These are phyloP conservation scores for Melinaea marsaeus DNA, from an alignment of 2,888 invertebrate genomes.

Conservation along the genomic window DNA sequence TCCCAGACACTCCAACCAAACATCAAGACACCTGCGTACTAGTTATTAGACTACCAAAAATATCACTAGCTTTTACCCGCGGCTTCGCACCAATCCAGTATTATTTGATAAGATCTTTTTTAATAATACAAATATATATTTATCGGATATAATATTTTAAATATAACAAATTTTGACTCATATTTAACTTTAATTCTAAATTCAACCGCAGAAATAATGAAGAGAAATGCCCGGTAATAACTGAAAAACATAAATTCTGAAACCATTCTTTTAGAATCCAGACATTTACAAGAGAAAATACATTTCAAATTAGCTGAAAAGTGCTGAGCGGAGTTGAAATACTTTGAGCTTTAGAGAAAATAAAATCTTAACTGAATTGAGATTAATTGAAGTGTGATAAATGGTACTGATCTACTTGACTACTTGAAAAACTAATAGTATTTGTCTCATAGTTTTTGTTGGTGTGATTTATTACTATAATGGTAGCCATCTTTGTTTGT, in stretches of 20 bases:
- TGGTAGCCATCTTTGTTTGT: neutral
- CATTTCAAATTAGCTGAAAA: slow-evolving; percentile 9
- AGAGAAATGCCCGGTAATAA: neutral
- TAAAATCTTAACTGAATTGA: slow-evolving; percentile 19
- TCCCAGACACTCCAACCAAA: slow-evolving; percentile 21
- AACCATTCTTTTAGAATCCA: slow-evolving; percentile 10
- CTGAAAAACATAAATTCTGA: neutral
- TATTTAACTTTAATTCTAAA: too few relatives aligned
- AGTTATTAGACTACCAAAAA: too few relatives aligned
- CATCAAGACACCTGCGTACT: slow-evolving; percentile 13
- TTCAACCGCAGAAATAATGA: neutral
- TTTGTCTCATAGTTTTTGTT: slow-evolving; percentile 8
- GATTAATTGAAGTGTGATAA: slow-evolving; percentile 26
- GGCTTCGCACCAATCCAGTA: too few relatives aligned
- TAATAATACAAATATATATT: too few relatives aligned
- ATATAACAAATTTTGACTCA: too few relatives aligned
- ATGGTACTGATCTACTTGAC: slow-evolving; percentile 18
- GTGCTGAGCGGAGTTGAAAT: slow-evolving; percentile 16
- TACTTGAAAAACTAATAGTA: slow-evolving; percentile 11
- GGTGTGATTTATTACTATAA: neutral
- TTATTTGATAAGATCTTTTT: too few relatives aligned
- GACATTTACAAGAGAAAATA: slow-evolving; percentile 16
- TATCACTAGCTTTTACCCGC: too few relatives aligned
- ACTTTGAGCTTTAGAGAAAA: slow-evolving; percentile 18
- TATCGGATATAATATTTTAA: too few relatives aligned